These are phyloP conservation scores for Magallana nippona DNA, from an alignment of 2,888 invertebrate genomes.

Conservation along the genomic window DNA sequence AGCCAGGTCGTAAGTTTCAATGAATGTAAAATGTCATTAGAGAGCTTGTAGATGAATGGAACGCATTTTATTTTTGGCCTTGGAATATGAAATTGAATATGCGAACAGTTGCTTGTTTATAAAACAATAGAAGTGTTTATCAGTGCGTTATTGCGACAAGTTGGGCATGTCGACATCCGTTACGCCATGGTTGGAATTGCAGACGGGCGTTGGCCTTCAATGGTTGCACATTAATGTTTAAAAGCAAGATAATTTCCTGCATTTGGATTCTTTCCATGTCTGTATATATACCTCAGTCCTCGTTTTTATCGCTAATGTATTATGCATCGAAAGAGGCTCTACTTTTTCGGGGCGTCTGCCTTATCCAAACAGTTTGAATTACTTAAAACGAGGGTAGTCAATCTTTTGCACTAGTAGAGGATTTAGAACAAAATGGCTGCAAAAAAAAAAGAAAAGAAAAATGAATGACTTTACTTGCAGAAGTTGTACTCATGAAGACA, in stretches of 20 bases:
- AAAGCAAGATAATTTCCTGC: conserved; percentile 23
- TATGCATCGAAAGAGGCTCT: conserved; percentile 2
- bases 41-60: conserved; percentile 1
- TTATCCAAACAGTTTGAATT: not conserved
- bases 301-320: conserved; percentile 15
- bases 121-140: conserved; percentile 21
- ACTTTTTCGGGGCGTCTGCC: not conserved
- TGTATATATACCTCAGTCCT: conserved; percentile 1
- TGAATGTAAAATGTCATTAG: conserved; percentile 11
- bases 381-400: too few species aligned
- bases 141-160: not conserved
- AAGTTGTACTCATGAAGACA: not conserved
- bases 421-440: too few species aligned
- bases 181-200: not conserved
- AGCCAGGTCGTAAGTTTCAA: not conserved
- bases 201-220: conserved; percentile 16
- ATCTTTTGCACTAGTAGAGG: too few species aligned
- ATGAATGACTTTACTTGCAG: too few species aligned
- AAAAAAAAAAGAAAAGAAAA: too few species aligned
- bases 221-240: conserved; percentile 31
- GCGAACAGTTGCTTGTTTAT: not conserved
- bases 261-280: conserved; percentile 21
- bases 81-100: not conserved
- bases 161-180: conserved; percentile 5
- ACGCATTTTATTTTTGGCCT: not conserved